phyloP scores from a whole-genome alignment of 2,888 invertebrate genomes.

The Argyra leucocephala region DNA sequence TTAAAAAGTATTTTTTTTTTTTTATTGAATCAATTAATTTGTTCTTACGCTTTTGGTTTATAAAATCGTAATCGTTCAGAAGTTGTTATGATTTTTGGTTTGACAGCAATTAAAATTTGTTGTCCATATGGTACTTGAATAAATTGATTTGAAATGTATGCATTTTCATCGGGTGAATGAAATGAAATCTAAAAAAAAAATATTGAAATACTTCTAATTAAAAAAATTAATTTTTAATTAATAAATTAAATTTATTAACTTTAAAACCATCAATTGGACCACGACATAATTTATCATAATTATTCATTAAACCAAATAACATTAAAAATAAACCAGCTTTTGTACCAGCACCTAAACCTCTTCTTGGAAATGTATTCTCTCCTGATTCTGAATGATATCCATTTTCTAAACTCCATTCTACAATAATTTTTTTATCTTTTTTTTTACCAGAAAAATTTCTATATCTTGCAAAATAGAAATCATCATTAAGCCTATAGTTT shows the following conservation, averaged over 20 bases:
- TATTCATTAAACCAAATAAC: constrained; percentile 50
- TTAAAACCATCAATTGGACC: constrained; percentile 67
- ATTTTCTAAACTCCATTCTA: constrained; percentile 53
- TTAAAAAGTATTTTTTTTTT: background rate
- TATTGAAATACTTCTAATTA: background rate
- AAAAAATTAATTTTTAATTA: background rate
- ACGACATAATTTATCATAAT: constrained; percentile 60
- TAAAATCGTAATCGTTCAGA: constrained; percentile 54
- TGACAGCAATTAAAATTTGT: constrained; percentile 58
- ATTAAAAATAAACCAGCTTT: constrained; percentile 56
- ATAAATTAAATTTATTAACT: constrained; percentile 41
- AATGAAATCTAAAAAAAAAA: constrained; percentile 47
- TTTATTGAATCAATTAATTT: constrained; percentile 18
- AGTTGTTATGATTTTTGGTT: constrained; percentile 66
- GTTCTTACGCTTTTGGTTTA: constrained; percentile 43
- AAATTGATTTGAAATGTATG: constrained; percentile 56
- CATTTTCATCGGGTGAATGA: constrained; percentile 61
- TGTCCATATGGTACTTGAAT: constrained; percentile 58
- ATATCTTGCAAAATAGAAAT: constrained; percentile 16
- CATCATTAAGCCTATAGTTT: constrained; percentile 28
- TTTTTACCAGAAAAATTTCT: constrained; percentile 30
- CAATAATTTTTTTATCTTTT: constrained; percentile 36
- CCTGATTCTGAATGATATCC: constrained; percentile 50
- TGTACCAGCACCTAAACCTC: constrained; percentile 57
- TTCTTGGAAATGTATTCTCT: constrained; percentile 55